Conservation (phyloP, 1,140 invertebrate species). For the Aphelenchoides besseyi region DNA sequence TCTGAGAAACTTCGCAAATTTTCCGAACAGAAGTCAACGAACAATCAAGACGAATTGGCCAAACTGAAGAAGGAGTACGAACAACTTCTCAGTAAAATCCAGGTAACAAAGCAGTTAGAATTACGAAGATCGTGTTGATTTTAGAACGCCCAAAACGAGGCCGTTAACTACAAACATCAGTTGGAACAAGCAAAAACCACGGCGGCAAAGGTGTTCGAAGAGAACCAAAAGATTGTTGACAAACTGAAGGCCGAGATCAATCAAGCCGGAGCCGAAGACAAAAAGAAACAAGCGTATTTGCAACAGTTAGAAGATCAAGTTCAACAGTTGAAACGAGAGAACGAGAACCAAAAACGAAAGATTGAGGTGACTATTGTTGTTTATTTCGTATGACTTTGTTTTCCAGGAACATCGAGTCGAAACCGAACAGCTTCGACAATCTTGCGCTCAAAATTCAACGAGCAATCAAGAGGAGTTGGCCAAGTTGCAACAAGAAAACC, state of each 20-base stretch:
- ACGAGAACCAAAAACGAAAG: slow-evolving; percentile 2
- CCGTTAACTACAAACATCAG: neutral
- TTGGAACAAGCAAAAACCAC: neutral
- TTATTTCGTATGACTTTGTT: slow-evolving; percentile 14
- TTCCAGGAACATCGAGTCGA: slow-evolving; percentile 4
- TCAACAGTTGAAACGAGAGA: slow-evolving; percentile 17
- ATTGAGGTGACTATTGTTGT: slow-evolving; percentile 3
- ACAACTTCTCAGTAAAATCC: slow-evolving; percentile 23
- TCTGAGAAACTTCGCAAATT: slow-evolving; percentile 7
- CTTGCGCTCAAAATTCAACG: slow-evolving; percentile 1
- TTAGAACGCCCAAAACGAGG: neutral
- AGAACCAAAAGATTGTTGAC: neutral
- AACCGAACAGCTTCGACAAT: slow-evolving; percentile 6
- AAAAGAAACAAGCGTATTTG: slow-evolving; percentile 8
- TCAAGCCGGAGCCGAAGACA: neutral
- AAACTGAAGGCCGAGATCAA: neutral
- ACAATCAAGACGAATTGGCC: neutral
- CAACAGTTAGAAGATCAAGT: slow-evolving; percentile 13
- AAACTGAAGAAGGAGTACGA: slow-evolving; percentile 13
- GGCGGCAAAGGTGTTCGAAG: neutral
- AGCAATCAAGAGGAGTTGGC: neutral
- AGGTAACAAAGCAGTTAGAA: neutral
- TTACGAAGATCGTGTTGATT: neutral
- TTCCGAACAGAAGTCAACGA: slow-evolving; percentile 1
- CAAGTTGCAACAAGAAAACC: slow-evolving; percentile 1